These are phyloP conservation scores for Oncorhynchus keta DNA, from an alignment of 2,113 vertebrate species.

Conservation along the genomic window DNA sequence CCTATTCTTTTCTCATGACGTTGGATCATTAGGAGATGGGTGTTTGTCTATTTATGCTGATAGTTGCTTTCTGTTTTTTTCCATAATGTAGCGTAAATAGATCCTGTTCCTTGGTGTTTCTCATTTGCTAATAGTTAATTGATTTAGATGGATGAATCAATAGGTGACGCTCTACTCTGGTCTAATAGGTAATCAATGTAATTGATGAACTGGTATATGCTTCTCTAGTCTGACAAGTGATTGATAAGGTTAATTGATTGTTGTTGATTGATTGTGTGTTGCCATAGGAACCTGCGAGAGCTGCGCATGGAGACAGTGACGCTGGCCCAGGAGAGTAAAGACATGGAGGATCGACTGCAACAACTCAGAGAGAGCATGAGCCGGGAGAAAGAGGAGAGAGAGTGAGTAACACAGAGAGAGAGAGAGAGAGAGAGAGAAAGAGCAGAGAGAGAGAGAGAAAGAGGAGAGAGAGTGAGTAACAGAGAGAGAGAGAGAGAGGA, in stretches of 20 bases:
- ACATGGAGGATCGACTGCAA: conserved; percentile 82
- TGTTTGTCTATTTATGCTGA: background rate
- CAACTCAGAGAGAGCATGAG: conserved; percentile 79
- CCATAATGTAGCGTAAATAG: background rate
- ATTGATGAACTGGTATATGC: conserved; percentile 37
- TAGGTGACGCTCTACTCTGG: conserved; percentile 35
- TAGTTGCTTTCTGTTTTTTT: background rate
- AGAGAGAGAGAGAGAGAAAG: background rate
- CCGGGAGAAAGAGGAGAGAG: conserved; percentile 83
- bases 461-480: too few relatives aligned
- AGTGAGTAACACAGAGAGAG: conserved; percentile 70
- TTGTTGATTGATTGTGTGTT: conserved; percentile 45
- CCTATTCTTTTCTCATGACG: background rate
- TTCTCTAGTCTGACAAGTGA: conserved; percentile 39
- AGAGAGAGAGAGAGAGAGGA: too few relatives aligned
- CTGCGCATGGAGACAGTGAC: conserved; percentile 77
- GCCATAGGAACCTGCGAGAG: conserved; percentile 77
- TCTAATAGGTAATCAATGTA: conserved; percentile 61
- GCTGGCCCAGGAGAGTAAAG: conserved; percentile 79
- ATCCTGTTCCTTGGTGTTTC: conserved; percentile 31
- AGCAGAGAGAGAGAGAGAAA: too few relatives aligned
- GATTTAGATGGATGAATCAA: conserved; percentile 50
- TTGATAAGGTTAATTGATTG: conserved; percentile 57
- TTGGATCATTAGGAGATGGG: background rate
- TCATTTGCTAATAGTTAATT: conserved; percentile 55